phyloP scores from a whole-genome alignment of 2,113 vertebrate species.

The Grammomys dolichurus region DNA sequence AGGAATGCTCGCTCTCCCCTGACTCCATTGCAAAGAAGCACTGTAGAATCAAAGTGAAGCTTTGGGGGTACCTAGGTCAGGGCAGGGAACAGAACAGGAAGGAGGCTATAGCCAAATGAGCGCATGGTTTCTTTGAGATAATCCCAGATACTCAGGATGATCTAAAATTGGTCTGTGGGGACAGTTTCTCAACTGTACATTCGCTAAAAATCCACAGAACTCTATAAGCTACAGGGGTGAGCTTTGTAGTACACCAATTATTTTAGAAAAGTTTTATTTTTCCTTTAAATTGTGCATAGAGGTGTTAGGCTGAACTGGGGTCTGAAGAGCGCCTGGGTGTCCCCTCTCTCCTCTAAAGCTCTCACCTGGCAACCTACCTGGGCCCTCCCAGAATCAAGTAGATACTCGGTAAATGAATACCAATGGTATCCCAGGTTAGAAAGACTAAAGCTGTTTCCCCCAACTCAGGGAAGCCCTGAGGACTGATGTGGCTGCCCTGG shows the following conservation, averaged over 20 bases:
- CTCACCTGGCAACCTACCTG: neutral
- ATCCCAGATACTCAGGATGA: neutral
- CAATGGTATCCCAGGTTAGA: neutral
- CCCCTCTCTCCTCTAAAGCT: neutral
- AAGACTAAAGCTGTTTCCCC: neutral
- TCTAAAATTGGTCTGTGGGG: neutral
- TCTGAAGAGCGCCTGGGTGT: neutral
- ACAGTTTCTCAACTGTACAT: neutral
- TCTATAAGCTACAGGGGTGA: neutral
- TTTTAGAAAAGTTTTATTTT: neutral
- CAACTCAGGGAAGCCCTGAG: neutral
- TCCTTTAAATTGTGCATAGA: neutral
- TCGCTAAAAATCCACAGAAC: neutral
- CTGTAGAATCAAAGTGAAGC: fast-evolving
- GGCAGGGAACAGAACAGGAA: fast-evolving
- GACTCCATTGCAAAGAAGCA: neutral
- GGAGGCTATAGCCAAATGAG: neutral
- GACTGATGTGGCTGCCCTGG: fast-evolving
- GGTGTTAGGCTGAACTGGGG: neutral
- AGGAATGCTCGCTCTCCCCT: fast-evolving
- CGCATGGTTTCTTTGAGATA: neutral
- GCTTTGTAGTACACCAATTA: neutral
- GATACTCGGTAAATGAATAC: neutral
- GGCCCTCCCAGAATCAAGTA: neutral
- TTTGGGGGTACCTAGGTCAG: fast-evolving